Conservation (phyloP, 1,140 invertebrate species). For the Platyscapa corneri region DNA sequence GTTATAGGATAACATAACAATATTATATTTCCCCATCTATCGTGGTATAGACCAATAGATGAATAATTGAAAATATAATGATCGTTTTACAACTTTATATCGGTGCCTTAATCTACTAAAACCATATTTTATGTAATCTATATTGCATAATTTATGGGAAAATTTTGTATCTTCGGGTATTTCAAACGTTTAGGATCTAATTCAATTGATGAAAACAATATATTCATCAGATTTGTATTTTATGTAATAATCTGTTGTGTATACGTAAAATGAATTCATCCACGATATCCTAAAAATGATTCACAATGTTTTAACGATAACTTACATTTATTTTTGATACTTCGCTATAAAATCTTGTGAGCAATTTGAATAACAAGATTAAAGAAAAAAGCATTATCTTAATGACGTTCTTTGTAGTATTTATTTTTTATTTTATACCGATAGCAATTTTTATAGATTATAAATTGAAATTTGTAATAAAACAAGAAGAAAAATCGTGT, state of each 20-base stretch:
- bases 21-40: no score
- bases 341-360: background rate
- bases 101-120: background rate
- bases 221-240: background rate
- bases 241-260: no score
- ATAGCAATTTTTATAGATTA: background rate
- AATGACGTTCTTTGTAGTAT: background rate
- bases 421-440: background rate
- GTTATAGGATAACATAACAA: no score
- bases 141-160: background rate
- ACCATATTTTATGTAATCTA: background rate
- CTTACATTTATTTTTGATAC: background rate
- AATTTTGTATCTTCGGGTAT: no score
- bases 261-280: background rate
- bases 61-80: no score
- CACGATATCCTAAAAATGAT: background rate
- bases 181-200: background rate
- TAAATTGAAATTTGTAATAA: background rate
- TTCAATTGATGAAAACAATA: background rate
- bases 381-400: background rate
- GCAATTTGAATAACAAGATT: constrained; percentile 5
- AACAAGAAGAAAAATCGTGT: background rate
- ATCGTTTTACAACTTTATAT: background rate
- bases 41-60: no score
- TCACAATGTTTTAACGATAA: background rate